Conservation (phyloP, 2,888 invertebrate genomes). For the Muschampia plurimacula region DNA sequence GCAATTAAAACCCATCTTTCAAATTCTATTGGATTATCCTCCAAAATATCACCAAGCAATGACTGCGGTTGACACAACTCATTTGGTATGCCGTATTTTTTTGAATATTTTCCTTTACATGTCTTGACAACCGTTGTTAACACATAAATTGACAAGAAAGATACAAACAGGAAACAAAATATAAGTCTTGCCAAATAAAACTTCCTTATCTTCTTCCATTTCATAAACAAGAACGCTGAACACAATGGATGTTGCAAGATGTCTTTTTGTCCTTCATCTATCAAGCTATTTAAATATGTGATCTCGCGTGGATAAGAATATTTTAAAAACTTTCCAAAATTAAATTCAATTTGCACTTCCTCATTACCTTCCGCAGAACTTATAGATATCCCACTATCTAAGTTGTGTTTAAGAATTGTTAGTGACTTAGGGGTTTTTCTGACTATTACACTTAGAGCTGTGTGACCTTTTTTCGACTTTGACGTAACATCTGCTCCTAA, state of each 20-base stretch:
- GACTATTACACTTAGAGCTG: conserved; percentile 93
- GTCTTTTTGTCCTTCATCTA: conserved; percentile 95
- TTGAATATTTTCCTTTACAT: conserved; percentile 82
- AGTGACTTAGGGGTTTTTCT: conserved; percentile 94
- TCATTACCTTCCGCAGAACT: conserved; percentile 91
- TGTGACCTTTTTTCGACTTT: conserved; percentile 93
- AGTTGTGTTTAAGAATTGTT: conserved; percentile 91
- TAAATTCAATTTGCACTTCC: conserved; percentile 92
- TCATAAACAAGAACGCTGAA: conserved; percentile 94
- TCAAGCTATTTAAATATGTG: conserved; percentile 93
- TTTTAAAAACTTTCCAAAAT: conserved; percentile 92
- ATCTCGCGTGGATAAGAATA: conserved; percentile 94
- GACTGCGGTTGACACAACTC: conserved; percentile 91
- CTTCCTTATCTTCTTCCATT: conserved; percentile 95
- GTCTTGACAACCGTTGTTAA: conserved; percentile 91
- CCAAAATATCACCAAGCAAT: conserved; percentile 89
- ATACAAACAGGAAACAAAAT: conserved; percentile 92
- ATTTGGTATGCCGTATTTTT: conserved; percentile 85
- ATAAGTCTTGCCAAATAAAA: conserved; percentile 93
- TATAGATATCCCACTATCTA: conserved; percentile 91
- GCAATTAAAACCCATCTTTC: conserved; percentile 92
- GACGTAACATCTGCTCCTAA: conserved; percentile 95
- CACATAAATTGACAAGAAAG: conserved; percentile 92
- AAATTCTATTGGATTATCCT: conserved; percentile 91
- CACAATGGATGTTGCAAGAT: conserved; percentile 94